Conservation (phyloP, 2,797 vertebrate genomes). For the Lagodon rhomboides region DNA sequence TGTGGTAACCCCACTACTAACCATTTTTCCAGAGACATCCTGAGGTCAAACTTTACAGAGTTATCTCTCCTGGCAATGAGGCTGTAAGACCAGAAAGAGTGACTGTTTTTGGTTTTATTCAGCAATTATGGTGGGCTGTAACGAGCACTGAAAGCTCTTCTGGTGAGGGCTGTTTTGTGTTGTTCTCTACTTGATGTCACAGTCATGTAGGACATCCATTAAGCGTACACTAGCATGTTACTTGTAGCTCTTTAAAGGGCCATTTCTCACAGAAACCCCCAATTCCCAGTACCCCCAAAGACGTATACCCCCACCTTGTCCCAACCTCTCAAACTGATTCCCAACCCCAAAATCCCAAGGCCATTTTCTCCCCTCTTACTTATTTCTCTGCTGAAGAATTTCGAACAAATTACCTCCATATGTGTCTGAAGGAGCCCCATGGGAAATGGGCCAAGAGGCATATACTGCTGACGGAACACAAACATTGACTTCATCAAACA, state of each 20-base stretch:
- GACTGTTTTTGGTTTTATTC: not conserved
- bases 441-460: constrained; percentile 74
- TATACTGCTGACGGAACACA: constrained; percentile 82
- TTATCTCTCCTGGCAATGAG: not conserved
- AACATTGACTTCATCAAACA: constrained; percentile 81
- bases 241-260: constrained; percentile 28
- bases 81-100: not conserved
- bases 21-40: not conserved
- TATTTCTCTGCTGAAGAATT: constrained; percentile 73
- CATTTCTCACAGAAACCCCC: constrained; percentile 37
- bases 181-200: constrained; percentile 18
- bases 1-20: not conserved
- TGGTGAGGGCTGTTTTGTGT: not conserved
- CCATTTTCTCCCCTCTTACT: constrained; percentile 41
- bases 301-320: constrained; percentile 37
- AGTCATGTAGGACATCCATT: constrained; percentile 12
- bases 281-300: constrained; percentile 11
- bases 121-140: not conserved
- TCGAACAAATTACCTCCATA: constrained; percentile 82
- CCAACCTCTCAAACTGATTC: constrained; percentile 58
- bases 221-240: constrained; percentile 17
- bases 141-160: not conserved
- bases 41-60: constrained; percentile 2
- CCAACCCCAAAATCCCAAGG: constrained; percentile 60
- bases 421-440: constrained; percentile 77